Base-by-base conservation (phyloP, 2,888 invertebrate genomes). In the Andrena trimmerana region DNA sequence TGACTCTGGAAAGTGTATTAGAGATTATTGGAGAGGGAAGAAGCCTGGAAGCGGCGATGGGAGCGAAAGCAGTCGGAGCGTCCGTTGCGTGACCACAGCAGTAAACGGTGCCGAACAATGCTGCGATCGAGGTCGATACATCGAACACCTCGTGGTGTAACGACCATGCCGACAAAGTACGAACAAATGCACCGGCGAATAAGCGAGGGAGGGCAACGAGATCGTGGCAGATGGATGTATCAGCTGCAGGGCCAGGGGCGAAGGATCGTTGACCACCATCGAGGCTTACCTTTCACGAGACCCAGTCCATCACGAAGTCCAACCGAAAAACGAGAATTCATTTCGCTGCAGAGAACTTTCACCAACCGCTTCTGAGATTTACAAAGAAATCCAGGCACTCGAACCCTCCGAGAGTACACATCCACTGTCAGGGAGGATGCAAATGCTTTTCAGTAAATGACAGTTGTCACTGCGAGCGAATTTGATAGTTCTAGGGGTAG, bases 151-250 rank as follows among this genome's bases (percentile, higher is more conserved):
- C 78, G 50, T 59, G 73, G 66, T 36, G 31, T 68, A 85, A 88
- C 83, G 78, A 81, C 74, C 83, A 66, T 57, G 75, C 84, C 84
- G 88, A 89, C 90, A 87, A 90, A 88, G 85, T 85, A 78, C 78
- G 82, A 86, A 87, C 90, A 84, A 91, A 91, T 89, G 78, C 76
- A 59, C 66, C 77, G 84, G 79, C 86, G 86, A 90, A 88, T 86
- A 84, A 85, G 70, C 42, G 86, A 70, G 81, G 78, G 81, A 67
- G 86, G 85, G 74, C 81, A 84, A 81, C 66, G 67, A 85, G 77
- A 84, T 88, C 78, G 71, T 77, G 84, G 89, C 91, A 91, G 90
- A 91, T 91, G 91, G 85, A 83, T 76, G 90, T 80, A 90, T 91
- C 91, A 91, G 91, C 91, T 91, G 91, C 85, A 36, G 42, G 52